Conservation (phyloP, 2,113 vertebrate species). For the Bagarius yarrelli region DNA sequence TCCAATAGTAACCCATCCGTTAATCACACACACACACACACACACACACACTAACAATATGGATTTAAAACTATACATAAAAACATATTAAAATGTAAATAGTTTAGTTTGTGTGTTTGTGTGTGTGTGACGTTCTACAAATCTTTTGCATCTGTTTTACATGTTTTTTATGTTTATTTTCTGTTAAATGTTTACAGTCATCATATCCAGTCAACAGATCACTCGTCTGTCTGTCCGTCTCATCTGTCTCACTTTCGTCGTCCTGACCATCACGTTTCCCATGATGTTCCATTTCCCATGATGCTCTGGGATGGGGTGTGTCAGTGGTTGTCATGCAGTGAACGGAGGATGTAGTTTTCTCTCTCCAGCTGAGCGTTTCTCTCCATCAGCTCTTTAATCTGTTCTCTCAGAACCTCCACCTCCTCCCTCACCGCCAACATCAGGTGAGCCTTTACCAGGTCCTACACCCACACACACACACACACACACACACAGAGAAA, state of each 20-base stretch:
- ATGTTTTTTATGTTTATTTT: neutral
- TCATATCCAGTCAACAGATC: neutral
- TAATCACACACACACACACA: conserved; percentile 2
- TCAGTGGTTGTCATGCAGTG: conserved; percentile 45
- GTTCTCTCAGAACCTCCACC: conserved; percentile 51
- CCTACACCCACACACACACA: conserved; percentile 42
- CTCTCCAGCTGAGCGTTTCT: conserved; percentile 55
- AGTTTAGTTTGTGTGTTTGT: conserved; percentile 21
- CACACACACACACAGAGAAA: conserved; percentile 30
- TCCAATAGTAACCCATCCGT: neutral
- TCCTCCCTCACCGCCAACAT: conserved; percentile 57
- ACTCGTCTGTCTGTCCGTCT: neutral
- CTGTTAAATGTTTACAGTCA: neutral
- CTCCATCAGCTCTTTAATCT: conserved; percentile 53
- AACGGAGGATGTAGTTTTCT: conserved; percentile 54
- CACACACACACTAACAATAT: neutral
- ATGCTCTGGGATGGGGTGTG: conserved; percentile 5
- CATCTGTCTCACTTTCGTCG: conserved; percentile 1
- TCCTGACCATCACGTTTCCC: no score
- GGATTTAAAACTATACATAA: conserved; percentile 11
- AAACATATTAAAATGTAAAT: no score
- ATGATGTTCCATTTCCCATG: conserved; percentile 1
- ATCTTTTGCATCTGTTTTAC: neutral
- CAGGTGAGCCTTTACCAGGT: conserved; percentile 54
- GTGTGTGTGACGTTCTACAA: neutral